Base-by-base conservation (phyloP, 2,113 vertebrate genomes). In the Hippotragus niger region DNA sequence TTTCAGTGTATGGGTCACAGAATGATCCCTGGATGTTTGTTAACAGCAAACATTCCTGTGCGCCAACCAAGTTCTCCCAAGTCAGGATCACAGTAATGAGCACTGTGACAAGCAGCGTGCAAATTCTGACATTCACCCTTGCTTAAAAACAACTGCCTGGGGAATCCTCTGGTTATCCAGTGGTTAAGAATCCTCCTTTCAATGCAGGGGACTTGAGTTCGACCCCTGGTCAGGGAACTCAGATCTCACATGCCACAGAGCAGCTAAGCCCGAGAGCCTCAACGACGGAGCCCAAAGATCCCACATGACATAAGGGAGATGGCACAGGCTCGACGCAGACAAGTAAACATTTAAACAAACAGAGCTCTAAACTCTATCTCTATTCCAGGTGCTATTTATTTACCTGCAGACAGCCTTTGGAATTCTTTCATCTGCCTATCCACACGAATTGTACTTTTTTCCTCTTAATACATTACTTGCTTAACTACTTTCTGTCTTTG, bases 81-180 rank as follows among this genome's bases (percentile, higher is more conserved):
- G 78, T 57, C 21, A 78, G 10, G 57, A 43, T 78, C 64, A 7
- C 11, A 2, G 31, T 21, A 7, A 13, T 40, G 4, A 62, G 40
- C 55, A 52, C 2, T 45, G 8, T 9, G n/a, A n/a, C 2, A 47
- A 81, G 29, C 11, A 55, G 16, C 1, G 5, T 15, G 1, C 19
- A 82, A 43, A 82, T 21, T 10, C 10, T 45, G 40, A 71, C 2
- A 9, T 3, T 29, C 9, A 7, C 17, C 14, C 0, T 6, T 25
- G 12, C 29, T 55, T 90, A 71, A 40, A 71, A 23, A 23, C 67
- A 40, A 40, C 5, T 23, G n/a, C 67, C 67, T 0, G 1, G n/a
- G 76, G 43, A 47, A 15, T 47, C 17, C 27, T 9, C 76, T 47
- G 27, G 27, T 80, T 16, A 14, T 16, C 7, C 14, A 16, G 25